Percentiles rank a stretch among this genome's conserved stretches.
Conservation (phyloP, 2,113 vertebrate species). For the Lampris incognitus region DNA sequence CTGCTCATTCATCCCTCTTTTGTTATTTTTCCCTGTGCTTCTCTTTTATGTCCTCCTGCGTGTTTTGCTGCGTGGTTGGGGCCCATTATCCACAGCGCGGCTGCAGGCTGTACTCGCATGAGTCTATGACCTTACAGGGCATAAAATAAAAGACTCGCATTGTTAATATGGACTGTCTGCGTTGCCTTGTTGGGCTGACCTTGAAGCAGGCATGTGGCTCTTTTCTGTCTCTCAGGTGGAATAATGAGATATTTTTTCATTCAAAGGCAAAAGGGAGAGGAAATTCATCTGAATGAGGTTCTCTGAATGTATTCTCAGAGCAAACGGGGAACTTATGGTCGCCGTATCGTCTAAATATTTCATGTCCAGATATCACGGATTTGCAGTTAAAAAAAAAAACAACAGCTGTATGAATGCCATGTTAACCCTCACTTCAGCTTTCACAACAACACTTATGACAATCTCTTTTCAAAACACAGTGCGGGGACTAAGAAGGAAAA, state of each 20-base stretch:
- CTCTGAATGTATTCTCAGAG: not conserved
- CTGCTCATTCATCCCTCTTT: slow-evolving; percentile 54
- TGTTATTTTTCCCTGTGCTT: slow-evolving; percentile 25
- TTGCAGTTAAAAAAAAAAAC: not conserved
- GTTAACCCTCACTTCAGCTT: slow-evolving; percentile 4
- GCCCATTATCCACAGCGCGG: slow-evolving; percentile 49
- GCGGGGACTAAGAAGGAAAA: not conserved
- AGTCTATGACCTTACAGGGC: slow-evolving; percentile 29
- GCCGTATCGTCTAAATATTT: not conserved
- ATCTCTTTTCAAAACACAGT: not conserved
- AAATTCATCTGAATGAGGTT: not conserved
- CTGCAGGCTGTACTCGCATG: slow-evolving; percentile 63
- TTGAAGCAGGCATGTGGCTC: not conserved
- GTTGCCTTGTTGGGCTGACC: not conserved
- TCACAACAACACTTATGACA: slow-evolving; percentile 3
- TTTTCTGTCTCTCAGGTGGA: too few relatives aligned
- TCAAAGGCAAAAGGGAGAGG: too few relatives aligned
- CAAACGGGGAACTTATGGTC: not conserved
- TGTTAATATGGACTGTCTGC: slow-evolving; percentile 10
- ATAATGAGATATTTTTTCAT: too few relatives aligned
- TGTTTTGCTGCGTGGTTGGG: slow-evolving; percentile 16
- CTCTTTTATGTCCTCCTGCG: slow-evolving; percentile 48
- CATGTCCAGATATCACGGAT: not conserved
- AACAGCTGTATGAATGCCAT: not conserved
- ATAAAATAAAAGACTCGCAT: slow-evolving; percentile 24